Conservation (phyloP, 2,113 vertebrate genomes). For the Leucopsar rothschildi region DNA sequence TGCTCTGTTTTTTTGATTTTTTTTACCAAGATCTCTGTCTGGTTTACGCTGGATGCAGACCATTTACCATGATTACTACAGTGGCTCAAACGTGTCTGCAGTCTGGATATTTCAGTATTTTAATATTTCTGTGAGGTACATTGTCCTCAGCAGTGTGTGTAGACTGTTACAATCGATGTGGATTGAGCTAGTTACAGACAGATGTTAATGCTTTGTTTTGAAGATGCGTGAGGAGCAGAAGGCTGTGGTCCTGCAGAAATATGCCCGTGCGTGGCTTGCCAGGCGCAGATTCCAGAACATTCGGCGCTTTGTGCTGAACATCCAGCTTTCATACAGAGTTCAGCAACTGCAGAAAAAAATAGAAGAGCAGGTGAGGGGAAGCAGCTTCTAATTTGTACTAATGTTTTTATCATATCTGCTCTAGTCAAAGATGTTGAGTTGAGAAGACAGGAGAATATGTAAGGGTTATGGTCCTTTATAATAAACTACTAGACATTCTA, state of each 20-base stretch:
- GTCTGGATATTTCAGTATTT: background rate
- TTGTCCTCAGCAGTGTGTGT: background rate
- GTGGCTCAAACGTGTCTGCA: background rate
- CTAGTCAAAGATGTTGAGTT: background rate
- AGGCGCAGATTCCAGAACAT: conserved; percentile 90
- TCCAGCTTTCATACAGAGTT: conserved; percentile 93
- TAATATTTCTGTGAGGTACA: background rate
- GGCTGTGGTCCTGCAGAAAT: conserved; percentile 90
- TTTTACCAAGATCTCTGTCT: background rate
- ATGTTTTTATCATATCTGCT: background rate
- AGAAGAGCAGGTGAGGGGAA: conserved; percentile 87
- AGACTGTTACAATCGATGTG: background rate
- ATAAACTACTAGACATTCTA: background rate
- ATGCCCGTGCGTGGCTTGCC: conserved; percentile 90
- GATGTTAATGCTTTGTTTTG: background rate
- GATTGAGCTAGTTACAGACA: background rate
- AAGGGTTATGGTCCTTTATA: background rate
- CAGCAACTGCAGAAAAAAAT: conserved; percentile 89
- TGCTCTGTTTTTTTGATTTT: background rate
- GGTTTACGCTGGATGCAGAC: background rate
- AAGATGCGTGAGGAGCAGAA: conserved; percentile 92
- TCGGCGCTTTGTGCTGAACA: conserved; percentile 88
- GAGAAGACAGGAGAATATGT: background rate
- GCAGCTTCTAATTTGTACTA: background rate
- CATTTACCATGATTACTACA: background rate